phyloP scores from a whole-genome alignment of 1,140 invertebrate genomes.

The Acromyrmex echinatior region DNA sequence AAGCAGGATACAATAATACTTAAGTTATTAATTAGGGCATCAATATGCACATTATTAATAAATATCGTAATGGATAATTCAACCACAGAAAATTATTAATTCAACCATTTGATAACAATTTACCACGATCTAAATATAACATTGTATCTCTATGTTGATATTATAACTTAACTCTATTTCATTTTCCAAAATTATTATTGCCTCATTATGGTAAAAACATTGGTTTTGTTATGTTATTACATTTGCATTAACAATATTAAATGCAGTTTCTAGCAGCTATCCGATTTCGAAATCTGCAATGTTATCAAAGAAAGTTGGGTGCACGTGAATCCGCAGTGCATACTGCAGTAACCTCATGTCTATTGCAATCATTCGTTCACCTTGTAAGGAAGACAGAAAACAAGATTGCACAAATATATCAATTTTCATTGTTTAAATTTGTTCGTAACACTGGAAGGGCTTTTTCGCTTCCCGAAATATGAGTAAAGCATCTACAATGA shows the following conservation, averaged over 20 bases:
- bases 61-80: background rate
- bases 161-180: background rate
- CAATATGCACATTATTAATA: background rate
- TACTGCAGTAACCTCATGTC: conserved; percentile 76
- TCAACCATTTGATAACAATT: background rate
- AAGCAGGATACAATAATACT: background rate
- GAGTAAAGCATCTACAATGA: background rate
- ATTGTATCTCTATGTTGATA: background rate
- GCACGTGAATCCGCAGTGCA: conserved; percentile 80
- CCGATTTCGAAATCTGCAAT: conserved; percentile 32
- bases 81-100: background rate
- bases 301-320: conserved; percentile 54
- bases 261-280: background rate
- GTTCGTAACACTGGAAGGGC: background rate
- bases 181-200: conserved; percentile 11
- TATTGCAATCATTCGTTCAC: conserved; percentile 63
- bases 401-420: background rate
- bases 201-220: background rate
- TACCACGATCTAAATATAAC: background rate
- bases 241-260: conserved; percentile 3
- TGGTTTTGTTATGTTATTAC: background rate
- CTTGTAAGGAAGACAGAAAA: background rate
- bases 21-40: background rate
- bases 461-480: background rate
- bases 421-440: background rate